phyloP scores from a whole-genome alignment of 2,113 vertebrate genomes.

The Ascaphus truei region DNA sequence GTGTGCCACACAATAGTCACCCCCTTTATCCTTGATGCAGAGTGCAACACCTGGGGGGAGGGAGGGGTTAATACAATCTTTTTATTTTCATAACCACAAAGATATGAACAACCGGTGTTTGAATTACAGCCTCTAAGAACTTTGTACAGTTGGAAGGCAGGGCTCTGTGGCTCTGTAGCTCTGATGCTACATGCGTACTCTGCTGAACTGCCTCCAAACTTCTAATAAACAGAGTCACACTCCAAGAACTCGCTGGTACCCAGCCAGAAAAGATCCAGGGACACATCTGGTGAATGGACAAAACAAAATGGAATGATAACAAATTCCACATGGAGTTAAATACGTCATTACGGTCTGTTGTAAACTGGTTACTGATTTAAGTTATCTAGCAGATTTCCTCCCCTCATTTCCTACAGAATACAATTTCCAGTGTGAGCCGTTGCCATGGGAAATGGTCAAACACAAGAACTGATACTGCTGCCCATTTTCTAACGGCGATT shows the following conservation, averaged over 20 bases:
- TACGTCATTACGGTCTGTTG: slow-evolving; percentile 27
- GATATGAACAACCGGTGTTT: too few species aligned
- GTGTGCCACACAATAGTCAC: too few species aligned
- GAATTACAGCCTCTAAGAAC: too few species aligned
- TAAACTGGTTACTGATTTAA: slow-evolving; percentile 33
- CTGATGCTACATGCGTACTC: background rate
- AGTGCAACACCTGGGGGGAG: too few species aligned
- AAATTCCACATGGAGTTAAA: slow-evolving; percentile 35
- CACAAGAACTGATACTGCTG: background rate
- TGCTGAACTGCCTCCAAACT: background rate
- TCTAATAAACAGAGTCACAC: slow-evolving; percentile 22
- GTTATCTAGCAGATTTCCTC: slow-evolving; percentile 33
- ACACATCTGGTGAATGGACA: slow-evolving; percentile 29
- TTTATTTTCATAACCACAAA: too few species aligned
- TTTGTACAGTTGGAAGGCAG: too few species aligned
- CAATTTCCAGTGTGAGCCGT: slow-evolving; percentile 17
- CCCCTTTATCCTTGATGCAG: too few species aligned
- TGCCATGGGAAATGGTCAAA: slow-evolving; percentile 8
- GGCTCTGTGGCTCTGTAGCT: too few species aligned
- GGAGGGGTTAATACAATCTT: too few species aligned
- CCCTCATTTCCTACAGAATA: slow-evolving; percentile 28
- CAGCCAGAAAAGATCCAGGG: slow-evolving; percentile 28
- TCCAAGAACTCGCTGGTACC: slow-evolving; percentile 17
- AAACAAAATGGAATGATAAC: slow-evolving; percentile 31
- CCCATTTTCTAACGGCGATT: too few species aligned